Conservation (phyloP, 2,113 vertebrate species). For the Sorex araneus region DNA sequence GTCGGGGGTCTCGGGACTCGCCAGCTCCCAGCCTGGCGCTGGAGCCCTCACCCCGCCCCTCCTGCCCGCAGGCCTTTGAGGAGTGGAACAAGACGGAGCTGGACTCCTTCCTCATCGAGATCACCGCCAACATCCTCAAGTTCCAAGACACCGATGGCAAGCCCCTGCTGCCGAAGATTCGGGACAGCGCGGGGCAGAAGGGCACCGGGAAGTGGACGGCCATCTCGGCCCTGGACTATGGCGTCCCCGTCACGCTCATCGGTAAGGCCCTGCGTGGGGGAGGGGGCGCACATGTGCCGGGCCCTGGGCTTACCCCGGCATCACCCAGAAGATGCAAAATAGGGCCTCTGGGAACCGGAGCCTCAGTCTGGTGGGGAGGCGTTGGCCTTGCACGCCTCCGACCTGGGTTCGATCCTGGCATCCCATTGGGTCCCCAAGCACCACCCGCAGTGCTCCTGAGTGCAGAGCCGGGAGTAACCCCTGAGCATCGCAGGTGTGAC, state of each 20-base stretch:
- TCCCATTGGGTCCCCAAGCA: no score
- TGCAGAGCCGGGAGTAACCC: no score
- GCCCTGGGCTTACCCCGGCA: not conserved
- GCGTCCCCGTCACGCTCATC: conserved; percentile 97
- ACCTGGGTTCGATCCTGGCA: no score
- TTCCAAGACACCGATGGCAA: conserved; percentile 92
- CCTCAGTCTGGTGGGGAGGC: no score
- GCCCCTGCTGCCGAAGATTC: conserved; percentile 96
- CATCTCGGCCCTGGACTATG: conserved; percentile 96
- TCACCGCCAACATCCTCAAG: conserved; percentile 97
- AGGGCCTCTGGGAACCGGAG: no score
- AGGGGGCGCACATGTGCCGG: not conserved
- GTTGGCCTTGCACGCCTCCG: no score
- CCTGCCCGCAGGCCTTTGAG: conserved; percentile 90
- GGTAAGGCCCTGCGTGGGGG: conserved; percentile 87
- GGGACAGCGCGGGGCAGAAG: conserved; percentile 97
- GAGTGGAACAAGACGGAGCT: conserved; percentile 98
- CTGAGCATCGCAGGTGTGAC: no score
- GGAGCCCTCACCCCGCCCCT: not conserved
- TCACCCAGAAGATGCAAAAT: not conserved
- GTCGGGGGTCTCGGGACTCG: no score
- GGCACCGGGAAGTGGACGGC: conserved; percentile 99
- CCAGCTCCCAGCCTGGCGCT: not conserved
- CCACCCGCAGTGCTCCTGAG: no score
- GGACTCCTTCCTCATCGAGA: conserved; percentile 99